Conservation (phyloP, 1,140 invertebrate genomes). For the Thaumatotibia leucotreta region DNA sequence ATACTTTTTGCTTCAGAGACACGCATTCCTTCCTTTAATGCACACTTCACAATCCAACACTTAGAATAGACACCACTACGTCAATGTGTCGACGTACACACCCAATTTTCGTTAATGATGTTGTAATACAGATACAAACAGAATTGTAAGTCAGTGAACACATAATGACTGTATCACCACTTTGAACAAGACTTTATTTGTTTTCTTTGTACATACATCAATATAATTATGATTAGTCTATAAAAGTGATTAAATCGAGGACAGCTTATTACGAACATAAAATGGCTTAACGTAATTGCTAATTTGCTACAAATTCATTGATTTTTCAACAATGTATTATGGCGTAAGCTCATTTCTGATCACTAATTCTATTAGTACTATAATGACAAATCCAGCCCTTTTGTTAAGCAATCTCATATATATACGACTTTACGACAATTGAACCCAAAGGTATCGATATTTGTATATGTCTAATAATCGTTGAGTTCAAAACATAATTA, state of each 20-base stretch:
- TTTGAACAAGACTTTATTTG: too few species aligned
- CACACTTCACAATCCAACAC: conserved; percentile 1
- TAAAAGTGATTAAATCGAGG: not conserved
- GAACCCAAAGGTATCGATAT: too few species aligned
- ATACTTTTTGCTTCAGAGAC: not conserved
- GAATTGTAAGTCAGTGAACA: not conserved
- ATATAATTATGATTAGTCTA: not conserved
- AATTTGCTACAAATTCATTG: too few species aligned
- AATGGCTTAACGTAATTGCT: too few species aligned
- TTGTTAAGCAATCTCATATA: too few species aligned
- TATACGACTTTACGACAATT: too few species aligned
- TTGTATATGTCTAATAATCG: too few species aligned
- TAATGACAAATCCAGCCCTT: too few species aligned
- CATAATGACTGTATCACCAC: not conserved
- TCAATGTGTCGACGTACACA: not conserved
- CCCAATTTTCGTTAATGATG: not conserved
- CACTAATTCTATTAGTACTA: too few species aligned
- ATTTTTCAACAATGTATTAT: too few species aligned
- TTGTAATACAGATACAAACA: conserved; percentile 1
- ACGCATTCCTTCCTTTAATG: not conserved
- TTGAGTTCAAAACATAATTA: too few species aligned
- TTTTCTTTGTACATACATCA: not conserved
- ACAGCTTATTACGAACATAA: not conserved
- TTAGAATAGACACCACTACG: not conserved
- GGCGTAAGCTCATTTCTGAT: too few species aligned